Base-by-base conservation (phyloP, 2,113 vertebrate genomes). In the Protobothrops flavoviridis region DNA sequence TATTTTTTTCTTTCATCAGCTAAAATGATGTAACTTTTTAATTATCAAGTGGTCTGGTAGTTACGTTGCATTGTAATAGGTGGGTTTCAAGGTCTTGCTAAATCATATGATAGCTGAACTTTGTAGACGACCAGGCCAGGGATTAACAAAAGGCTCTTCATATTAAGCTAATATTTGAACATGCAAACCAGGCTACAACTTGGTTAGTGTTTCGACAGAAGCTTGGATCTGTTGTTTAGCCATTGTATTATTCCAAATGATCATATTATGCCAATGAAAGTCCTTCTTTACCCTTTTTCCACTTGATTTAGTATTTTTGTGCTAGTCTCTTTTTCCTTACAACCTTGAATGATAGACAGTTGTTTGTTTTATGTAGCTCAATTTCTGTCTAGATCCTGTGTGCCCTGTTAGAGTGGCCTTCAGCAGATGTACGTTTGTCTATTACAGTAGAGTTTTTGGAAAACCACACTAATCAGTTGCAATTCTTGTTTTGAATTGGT, bases 401-500 rank as follows among this genome's bases (percentile, higher is more conserved):
- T 17, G 3, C 53, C 29, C 11, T 3, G n/a, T n/a, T 33, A 64
- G 6, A 92, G 3, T 39, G 17, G 43, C 24, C 24, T 29, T 6
- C 13, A n/a, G 9, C 10, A 64, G 17, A 74, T 61, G 55, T 13
- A 55, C 33, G 39, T 12, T 29, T 15, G 81, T 81, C 61, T 29
- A 56, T 20, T 29, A 17, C 13, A 43, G 15, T 2, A 29, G 56
- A 59, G 2, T 7, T 39, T 86, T 48, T 50, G 6, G 15, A 8
- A 20, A 39, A 33, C 64, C 12, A 29, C 20, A 21, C 17, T 52
- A 93, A 86, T 90, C 88, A 93, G 52, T 56, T 56, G 61, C 87
- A 89, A n/a, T 90, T 74, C 29, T 59, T 85, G 29, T 39, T 90
- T 93, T 85, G 48, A 85, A 85, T 90, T 85, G 48, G n/a, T 86